phyloP scores from a whole-genome alignment of 2,113 vertebrate species.

The Capreolus pygargus region DNA sequence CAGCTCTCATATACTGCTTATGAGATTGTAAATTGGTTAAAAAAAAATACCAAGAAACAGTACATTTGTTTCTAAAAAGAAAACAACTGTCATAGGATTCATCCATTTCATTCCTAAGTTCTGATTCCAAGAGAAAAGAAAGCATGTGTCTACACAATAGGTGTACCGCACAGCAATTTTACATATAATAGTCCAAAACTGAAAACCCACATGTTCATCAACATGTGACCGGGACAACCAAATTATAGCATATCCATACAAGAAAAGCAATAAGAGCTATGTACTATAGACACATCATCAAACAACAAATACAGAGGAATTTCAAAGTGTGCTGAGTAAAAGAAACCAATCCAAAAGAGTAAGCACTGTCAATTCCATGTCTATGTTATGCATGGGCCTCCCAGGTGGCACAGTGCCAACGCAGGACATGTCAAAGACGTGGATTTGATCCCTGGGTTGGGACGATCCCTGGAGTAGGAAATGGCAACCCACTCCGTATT shows the following conservation, averaged over 20 bases:
- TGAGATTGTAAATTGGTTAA: background rate
- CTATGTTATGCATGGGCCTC: background rate
- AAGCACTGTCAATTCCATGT: background rate
- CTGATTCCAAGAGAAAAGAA: conserved; percentile 8
- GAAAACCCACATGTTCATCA: background rate
- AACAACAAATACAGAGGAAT: background rate
- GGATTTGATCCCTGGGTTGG: background rate
- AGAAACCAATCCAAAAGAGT: background rate
- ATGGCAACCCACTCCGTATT: background rate
- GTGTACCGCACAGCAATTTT: background rate
- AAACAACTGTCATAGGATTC: background rate
- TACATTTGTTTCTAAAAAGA: background rate
- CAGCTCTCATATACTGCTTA: background rate
- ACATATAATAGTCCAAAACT: background rate
- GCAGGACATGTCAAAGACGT: background rate
- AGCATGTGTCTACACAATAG: background rate
- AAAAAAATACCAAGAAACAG: background rate
- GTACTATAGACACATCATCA: background rate
- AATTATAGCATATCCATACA: background rate
- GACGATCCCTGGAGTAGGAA: background rate
- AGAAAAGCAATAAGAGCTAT: background rate
- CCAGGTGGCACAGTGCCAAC: background rate
- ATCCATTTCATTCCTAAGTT: background rate
- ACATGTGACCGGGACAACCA: background rate
- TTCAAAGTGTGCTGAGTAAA: conserved; percentile 34